Evolutionary conservation across 2,888 invertebrate genomes (phyloP).

Genomic region (Cantharis rustica): DNA sequence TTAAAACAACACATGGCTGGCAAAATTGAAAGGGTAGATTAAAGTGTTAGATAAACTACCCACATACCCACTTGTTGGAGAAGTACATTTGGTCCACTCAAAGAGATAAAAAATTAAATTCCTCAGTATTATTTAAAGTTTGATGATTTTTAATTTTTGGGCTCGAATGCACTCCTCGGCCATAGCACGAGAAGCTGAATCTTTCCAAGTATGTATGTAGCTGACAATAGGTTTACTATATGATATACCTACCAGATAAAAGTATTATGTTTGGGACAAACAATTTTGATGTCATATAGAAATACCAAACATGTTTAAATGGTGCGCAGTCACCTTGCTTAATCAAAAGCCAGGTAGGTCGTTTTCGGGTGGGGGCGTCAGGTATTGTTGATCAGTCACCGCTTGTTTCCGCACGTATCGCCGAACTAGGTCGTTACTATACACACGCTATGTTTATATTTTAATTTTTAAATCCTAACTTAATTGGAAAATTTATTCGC

Average conservation of each 20-base stretch:
- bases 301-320: conserved; percentile 15
- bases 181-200: too few species aligned
- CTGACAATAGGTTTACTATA: neutral
- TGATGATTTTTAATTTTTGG: too few species aligned
- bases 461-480: conserved; percentile 8
- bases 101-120: neutral
- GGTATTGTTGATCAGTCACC: conserved; percentile 35
- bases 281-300: neutral
- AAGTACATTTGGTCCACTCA: neutral
- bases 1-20: neutral
- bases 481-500: conserved; percentile 16
- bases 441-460: conserved; percentile 22
- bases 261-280: neutral
- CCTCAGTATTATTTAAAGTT: too few species aligned
- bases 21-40: neutral
- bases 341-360: conserved; percentile 35
- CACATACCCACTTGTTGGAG: neutral
- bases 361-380: conserved; percentile 30
- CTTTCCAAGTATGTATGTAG: neutral
- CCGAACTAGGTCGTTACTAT: conserved; percentile 28
- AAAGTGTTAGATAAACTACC: neutral
- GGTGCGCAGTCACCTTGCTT: conserved; percentile 36
- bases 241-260: neutral
- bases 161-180: neutral
- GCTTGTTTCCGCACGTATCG: conserved; percentile 29